Evolutionary conservation across 2,888 invertebrate genomes (phyloP), one percentile per base, ranked within the genome.

Genomic region (Gerris lacustris): DNA sequence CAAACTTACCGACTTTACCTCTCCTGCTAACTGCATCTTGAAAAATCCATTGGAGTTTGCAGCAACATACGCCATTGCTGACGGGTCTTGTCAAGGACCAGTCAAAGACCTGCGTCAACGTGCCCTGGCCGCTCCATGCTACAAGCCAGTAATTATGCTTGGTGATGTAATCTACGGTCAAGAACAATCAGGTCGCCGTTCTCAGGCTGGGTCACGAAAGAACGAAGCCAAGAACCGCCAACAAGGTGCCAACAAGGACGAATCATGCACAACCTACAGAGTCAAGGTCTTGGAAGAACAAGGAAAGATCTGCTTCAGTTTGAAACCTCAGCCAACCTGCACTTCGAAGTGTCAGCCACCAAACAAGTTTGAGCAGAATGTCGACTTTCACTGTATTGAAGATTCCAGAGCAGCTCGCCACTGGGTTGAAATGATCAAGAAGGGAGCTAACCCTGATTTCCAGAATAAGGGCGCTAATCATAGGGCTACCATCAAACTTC

Each of bases 291-390:
- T 82, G 63, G 82, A 84, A 75, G 74, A 81, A 73, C 80, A 82
- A 67, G 82, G 81, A 0, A 80, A 86, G 76, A 83, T 86, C 71
- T 89, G 89, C 79, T 87, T 89, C 79, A 84, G 86, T 6, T 80
- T 82, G 11, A 81, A 80, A 11, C 83, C 84, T 0, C 75, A 87
- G 45, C 83, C 85, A 1, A 79, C 82, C 5, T 89, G 89, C 80
- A 81, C 82, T 71, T 78, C 80, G 0, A 80, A 81, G n/a, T 86
- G 86, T 80, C 79, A 78, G 55, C 79, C 82, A 5, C 77, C 77
- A 5, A 79, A 80, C 1, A 82, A 80, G 73, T 80, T 82, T 73
- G 77, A 80, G n/a, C 85, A 84, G 77, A 79, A 80, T 1, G 80
- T 83, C 62, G 77, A 79, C n/a, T 82, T 82, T 69, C 80, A 83